Evolutionary conservation across 2,113 vertebrate species (phyloP), one percentile per base, ranked within the genome.

Genomic region (Paratilapia polleni): DNA sequence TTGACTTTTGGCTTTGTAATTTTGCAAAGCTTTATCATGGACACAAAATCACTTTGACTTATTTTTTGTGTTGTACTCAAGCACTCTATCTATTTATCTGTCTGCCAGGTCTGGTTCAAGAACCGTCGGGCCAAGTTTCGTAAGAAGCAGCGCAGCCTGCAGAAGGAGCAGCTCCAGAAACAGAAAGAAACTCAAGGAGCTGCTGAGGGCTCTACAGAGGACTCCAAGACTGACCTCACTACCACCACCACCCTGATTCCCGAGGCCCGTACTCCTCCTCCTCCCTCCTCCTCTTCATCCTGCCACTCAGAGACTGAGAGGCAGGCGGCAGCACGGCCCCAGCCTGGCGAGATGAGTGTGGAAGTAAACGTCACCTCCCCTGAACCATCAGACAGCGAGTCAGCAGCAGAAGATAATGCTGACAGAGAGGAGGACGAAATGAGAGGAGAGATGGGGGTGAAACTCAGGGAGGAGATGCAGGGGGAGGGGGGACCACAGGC

Each of bases 131-230:
- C 98, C 86, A 99, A 99, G 90, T 99, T 99, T 87, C 97, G 98
- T 20, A 99, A 99, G 96, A 99, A 99, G 96, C 98, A 99, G 87
- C 97, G 98, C 63, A 99, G 98, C 90, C 96, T 99, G 82, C 98
- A 99, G 94, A 99, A 99, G 70, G 98, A 99, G 91, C 98, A 99
- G 95, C 96, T 99, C 54, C 98, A 99, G 96, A 99, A 97, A 87
- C 97, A 98, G 95, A 98, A 99, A 90, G 98, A 99, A 85, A 96
- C 95, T 0, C 97, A 97, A 9, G 89, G 80, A 26, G 78, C 77
- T 4, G 64, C 89, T 1, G 93, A 95, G 15, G 95, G 93, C 3
- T 91, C 88, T n/a, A 92, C 95, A 0, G 98, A 98, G 17, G 95
- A 96, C 24, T 80, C 97, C 94, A 96, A 94, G 89, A 87, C 83